Conservation (phyloP, 2,113 vertebrate genomes). For the Plotosus lineatus region DNA sequence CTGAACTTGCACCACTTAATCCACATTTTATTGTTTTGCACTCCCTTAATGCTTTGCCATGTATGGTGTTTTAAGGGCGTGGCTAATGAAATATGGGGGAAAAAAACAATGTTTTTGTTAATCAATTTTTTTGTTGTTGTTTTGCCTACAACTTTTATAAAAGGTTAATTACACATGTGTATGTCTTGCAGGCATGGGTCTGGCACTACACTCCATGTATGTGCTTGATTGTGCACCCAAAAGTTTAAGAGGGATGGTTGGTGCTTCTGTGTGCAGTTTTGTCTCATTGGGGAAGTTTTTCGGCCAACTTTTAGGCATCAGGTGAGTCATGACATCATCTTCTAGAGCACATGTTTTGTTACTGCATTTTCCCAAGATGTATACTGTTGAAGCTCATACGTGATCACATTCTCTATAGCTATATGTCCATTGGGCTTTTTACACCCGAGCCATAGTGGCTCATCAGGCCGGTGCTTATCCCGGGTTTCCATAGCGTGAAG, state of each 20-base stretch:
- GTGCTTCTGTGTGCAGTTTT: conserved; percentile 68
- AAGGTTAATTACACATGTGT: neutral
- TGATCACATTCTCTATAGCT: neutral
- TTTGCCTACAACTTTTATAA: neutral
- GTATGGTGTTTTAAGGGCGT: neutral
- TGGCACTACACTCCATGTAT: conserved; percentile 72
- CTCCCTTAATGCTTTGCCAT: neutral
- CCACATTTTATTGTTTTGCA: neutral
- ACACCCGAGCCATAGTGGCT: no score
- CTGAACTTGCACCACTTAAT: neutral
- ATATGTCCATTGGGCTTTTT: no score
- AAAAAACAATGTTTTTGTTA: no score
- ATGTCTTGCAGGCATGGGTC: conserved; percentile 63
- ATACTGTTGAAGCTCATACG: neutral
- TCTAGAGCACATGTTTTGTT: neutral
- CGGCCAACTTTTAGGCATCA: conserved; percentile 80
- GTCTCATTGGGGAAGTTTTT: conserved; percentile 71
- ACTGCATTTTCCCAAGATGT: neutral
- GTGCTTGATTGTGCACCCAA: conserved; percentile 74
- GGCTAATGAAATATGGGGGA: no score
- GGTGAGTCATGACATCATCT: conserved; percentile 61
- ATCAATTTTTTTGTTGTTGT: no score
- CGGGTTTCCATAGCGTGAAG: no score
- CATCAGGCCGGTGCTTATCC: no score
- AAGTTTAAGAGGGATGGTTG: conserved; percentile 69